Percentiles rank a stretch among this genome's conserved stretches.
Conservation (phyloP, 2,113 vertebrate genomes). For the Etheostoma cragini region DNA sequence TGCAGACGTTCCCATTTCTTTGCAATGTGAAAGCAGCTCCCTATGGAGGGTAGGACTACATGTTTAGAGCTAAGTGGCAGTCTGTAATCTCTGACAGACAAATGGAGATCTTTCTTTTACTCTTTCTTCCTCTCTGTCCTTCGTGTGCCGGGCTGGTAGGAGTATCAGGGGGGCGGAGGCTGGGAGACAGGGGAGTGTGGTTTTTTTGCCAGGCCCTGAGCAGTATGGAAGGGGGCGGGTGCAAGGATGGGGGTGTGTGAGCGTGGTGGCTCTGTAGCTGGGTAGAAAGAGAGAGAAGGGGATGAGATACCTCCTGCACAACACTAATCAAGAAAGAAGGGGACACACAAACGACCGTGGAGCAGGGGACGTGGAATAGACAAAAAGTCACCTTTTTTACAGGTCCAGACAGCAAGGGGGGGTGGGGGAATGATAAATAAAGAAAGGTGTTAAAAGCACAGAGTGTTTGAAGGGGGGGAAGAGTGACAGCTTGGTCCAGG, state of each 20-base stretch:
- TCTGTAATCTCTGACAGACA: slow-evolving; percentile 72
- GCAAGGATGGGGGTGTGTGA: slow-evolving; percentile 65
- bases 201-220: slow-evolving; percentile 64
- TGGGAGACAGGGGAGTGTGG: slow-evolving; percentile 68
- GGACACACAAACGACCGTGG: slow-evolving; percentile 27
- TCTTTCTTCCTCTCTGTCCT: slow-evolving; percentile 64
- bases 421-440: slow-evolving; percentile 18
- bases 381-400: slow-evolving; percentile 21
- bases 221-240: slow-evolving; percentile 74
- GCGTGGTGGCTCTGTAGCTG: slow-evolving; percentile 57
- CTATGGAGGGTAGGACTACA: slow-evolving; percentile 46
- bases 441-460: neutral
- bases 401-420: neutral
- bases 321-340: slow-evolving; percentile 14
- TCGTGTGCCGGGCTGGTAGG: slow-evolving; percentile 62
- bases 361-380: slow-evolving; percentile 2
- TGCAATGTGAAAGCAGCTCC: slow-evolving; percentile 33
- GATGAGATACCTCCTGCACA: slow-evolving; percentile 41
- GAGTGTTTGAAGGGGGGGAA: neutral
- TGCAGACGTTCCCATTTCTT: slow-evolving; percentile 57
- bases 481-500: slow-evolving; percentile 8
- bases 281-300: slow-evolving; percentile 42
- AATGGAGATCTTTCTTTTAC: slow-evolving; percentile 66
- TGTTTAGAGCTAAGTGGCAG: slow-evolving; percentile 56
- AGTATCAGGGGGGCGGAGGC: slow-evolving; percentile 75